Evolutionary conservation across 1,140 invertebrate species (phyloP).

Genomic region (Vanessa tameamea): DNA sequence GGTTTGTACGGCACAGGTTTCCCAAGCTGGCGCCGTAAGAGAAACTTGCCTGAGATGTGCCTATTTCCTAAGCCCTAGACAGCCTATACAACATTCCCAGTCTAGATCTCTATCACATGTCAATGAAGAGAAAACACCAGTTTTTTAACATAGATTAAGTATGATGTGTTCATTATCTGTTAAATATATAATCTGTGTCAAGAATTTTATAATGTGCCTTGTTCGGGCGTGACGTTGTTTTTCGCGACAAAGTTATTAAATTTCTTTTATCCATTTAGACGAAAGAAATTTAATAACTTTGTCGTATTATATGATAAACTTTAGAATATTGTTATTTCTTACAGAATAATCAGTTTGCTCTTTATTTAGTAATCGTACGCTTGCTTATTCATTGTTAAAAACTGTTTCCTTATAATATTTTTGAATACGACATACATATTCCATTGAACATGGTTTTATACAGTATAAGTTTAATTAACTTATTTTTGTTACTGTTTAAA

Average conservation of each 20-base stretch:
- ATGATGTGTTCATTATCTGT: neutral
- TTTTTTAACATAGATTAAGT: conserved; percentile 8
- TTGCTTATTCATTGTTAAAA: too few relatives aligned
- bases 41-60: conserved; percentile 42
- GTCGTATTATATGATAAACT: too few relatives aligned
- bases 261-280: neutral
- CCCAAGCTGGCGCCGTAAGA: conserved; percentile 41
- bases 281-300: too few relatives aligned
- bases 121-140: conserved; percentile 19
- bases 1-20: conserved; percentile 7
- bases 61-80: conserved; percentile 29
- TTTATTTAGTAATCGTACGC: too few relatives aligned
- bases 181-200: conserved; percentile 15
- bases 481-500: too few relatives aligned
- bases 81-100: conserved; percentile 24
- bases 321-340: too few relatives aligned
- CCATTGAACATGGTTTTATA: too few relatives aligned
- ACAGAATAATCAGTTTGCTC: too few relatives aligned
- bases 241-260: neutral
- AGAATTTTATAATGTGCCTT: conserved; percentile 6
- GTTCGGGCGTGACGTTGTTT: neutral
- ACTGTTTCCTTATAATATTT: too few relatives aligned
- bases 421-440: too few relatives aligned
- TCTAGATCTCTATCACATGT: conserved; percentile 29
- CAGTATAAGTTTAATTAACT: too few relatives aligned